These are phyloP conservation scores for Rhabdornis inornatus DNA, from an alignment of 2,113 vertebrate genomes.

Conservation along the genomic window DNA sequence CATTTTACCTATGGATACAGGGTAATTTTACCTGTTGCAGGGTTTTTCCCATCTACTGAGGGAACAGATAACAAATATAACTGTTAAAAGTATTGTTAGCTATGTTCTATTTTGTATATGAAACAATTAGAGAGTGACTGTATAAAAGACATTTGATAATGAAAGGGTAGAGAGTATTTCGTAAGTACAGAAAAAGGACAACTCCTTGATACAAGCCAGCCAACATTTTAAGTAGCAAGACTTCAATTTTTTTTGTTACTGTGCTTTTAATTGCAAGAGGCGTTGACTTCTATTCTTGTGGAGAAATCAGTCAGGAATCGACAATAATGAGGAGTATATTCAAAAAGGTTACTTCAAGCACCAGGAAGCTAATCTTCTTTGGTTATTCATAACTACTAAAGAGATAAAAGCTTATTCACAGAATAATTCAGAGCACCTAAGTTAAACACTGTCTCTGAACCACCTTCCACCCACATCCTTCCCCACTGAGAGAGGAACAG, in stretches of 20 bases:
- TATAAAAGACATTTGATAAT: background rate
- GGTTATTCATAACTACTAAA: slow-evolving; percentile 11
- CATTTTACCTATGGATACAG: background rate
- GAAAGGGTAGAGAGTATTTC: background rate
- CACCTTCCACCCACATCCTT: background rate
- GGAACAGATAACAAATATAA: background rate
- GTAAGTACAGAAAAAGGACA: background rate
- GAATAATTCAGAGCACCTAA: slow-evolving; percentile 26
- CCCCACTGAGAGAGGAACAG: background rate
- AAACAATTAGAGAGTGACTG: background rate
- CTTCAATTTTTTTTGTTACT: background rate
- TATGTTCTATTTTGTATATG: background rate
- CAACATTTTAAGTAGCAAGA: background rate
- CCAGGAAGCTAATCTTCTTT: slow-evolving; percentile 16
- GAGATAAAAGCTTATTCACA: slow-evolving; percentile 15
- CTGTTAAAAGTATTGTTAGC: background rate
- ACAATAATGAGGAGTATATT: background rate
- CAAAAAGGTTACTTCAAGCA: slow-evolving; percentile 6
- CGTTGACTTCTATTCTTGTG: background rate
- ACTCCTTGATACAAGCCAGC: background rate
- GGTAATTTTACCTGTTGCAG: background rate
- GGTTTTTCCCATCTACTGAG: background rate
- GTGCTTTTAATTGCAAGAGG: slow-evolving; percentile 5
- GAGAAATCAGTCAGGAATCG: slow-evolving; percentile 31
- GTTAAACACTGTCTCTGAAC: background rate